Base-by-base conservation (phyloP, 2,888 invertebrate species). In the Elmis aenea region DNA sequence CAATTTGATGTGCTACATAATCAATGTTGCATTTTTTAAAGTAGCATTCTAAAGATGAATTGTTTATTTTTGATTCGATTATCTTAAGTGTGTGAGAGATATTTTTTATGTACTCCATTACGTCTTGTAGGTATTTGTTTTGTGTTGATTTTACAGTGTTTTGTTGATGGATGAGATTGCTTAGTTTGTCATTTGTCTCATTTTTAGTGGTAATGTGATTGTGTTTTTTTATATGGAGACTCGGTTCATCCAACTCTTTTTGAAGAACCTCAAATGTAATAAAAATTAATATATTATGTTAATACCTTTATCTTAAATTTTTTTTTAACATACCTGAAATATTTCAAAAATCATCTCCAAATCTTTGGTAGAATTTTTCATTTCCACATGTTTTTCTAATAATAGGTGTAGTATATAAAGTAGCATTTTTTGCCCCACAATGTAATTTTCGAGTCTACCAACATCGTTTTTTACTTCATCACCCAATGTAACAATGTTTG, bases 381-480 rank as follows among this genome's bases (percentile, higher is more conserved):
- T 29, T 13, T 23, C 16, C 14, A 33, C 8, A 23, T 16, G 13
- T 16, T 30, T 25, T 9, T 36, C 23, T 1, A 39, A 9, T 5
- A 42, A 23, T 4, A 15, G 30, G 11, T 27, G 48, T 33, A 41
- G 43, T 39, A 28, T 50, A 44, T 18, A 33, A 10, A 42, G 21
- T 16, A 33, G 28, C 3, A 21, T 5, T 13, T 24, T 26, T 42
- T 52, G 15, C 47, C 45, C 34, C 45, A 48, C 26, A 35, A 48
- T 23, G 8, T 47, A 40, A 12, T 40, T 39, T 12, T 56, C 48
- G 3, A 59, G 28, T 13, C 55, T 48, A 22, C 57, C 55, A 11
- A 51, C 50, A 16, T 55, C 52, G 23, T 55, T 42, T 13, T 46
- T 52, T 9, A 36, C 44, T 35, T 59, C n/a, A n/a, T n/a, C n/a